A percentile compares a stretch with the other conserved stretches of the same genome.
These are phyloP conservation scores for Hypercompe scribonia DNA, from an alignment of 2,888 invertebrate species.

Conservation along the genomic window DNA sequence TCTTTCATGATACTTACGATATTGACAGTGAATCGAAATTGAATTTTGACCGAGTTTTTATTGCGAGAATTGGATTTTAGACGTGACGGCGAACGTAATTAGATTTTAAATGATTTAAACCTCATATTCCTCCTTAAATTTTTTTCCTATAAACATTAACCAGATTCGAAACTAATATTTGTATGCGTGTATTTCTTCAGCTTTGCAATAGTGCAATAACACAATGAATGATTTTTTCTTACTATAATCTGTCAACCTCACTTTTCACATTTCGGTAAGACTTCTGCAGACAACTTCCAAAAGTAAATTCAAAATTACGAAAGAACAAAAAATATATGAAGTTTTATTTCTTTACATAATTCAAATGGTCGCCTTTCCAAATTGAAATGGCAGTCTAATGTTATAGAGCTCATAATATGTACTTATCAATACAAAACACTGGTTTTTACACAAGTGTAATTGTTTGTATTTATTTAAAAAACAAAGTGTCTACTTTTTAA, in stretches of 20 bases:
- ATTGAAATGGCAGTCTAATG: not conserved
- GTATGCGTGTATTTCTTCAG: not conserved
- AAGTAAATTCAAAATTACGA: not conserved
- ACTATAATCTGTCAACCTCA: not conserved
- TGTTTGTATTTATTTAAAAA: too few species aligned
- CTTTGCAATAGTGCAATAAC: not conserved
- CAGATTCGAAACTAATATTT: not conserved
- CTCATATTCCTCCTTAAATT: too few species aligned
- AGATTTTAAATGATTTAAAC: too few species aligned
- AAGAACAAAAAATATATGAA: not conserved
- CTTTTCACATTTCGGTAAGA: not conserved
- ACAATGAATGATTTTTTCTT: not conserved
- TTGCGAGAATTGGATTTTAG: too few species aligned
- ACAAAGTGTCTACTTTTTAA: too few species aligned
- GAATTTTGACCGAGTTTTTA: too few species aligned
- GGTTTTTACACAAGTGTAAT: too few species aligned
- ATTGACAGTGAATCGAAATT: too few species aligned
- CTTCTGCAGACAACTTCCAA: not conserved
- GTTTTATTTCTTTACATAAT: not conserved
- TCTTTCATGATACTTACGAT: too few species aligned
- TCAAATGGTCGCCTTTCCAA: not conserved
- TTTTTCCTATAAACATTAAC: not conserved
- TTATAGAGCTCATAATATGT: too few species aligned
- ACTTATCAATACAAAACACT: too few species aligned
- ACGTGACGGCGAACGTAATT: too few species aligned